A percentile compares a stretch with the other conserved stretches of the same genome.
phyloP scores from a whole-genome alignment of 2,113 vertebrate genomes.

The Pterocles burchelli region DNA sequence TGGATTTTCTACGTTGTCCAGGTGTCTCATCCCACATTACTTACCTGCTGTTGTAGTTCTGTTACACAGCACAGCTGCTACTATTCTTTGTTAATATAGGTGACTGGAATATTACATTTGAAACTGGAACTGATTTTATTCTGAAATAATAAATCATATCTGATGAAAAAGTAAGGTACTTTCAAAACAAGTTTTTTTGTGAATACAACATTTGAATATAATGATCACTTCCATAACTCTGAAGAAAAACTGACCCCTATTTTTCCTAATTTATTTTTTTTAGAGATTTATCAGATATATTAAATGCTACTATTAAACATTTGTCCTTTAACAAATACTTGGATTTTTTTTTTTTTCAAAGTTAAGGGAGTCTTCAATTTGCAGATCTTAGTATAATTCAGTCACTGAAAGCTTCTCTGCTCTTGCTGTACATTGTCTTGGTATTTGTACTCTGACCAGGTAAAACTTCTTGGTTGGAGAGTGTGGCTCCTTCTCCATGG shows the following conservation, averaged over 20 bases:
- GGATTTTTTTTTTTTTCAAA: neutral
- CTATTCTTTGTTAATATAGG: neutral
- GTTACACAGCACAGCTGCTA: neutral
- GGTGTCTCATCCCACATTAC: neutral
- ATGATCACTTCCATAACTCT: neutral
- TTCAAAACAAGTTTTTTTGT: neutral
- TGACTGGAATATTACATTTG: neutral
- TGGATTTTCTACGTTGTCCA: neutral
- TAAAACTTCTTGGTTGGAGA: neutral
- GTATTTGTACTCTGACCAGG: rapidly evolving
- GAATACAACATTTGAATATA: neutral
- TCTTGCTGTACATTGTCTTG: neutral
- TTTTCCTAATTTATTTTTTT: neutral
- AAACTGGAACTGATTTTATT: neutral
- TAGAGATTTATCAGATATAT: neutral
- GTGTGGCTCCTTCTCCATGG: rapidly evolving
- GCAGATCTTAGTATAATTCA: neutral
- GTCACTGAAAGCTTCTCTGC: neutral
- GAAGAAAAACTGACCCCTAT: neutral
- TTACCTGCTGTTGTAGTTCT: neutral
- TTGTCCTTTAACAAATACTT: neutral
- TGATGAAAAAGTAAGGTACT: neutral
- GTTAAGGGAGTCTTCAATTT: neutral
- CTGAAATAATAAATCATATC: neutral
- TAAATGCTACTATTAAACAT: neutral